Percentiles rank a stretch among this genome's conserved stretches.
phyloP scores from a whole-genome alignment of 1,140 invertebrate species.

The Ostrea denselamellosa region DNA sequence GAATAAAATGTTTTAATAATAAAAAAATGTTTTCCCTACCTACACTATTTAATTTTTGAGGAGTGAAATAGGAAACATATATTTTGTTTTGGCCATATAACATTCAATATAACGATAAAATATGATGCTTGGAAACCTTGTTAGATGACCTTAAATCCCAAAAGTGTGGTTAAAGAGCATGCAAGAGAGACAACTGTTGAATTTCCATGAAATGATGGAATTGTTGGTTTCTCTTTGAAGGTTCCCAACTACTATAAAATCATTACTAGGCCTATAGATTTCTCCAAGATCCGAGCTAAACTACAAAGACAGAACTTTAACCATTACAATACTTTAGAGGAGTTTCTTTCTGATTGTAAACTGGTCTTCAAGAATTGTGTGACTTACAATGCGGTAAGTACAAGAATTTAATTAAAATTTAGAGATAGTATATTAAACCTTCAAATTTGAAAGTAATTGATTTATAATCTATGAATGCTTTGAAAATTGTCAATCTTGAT shows the following conservation, averaged over 20 bases:
- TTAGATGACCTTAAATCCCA: too few relatives aligned
- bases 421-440: background rate
- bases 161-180: too few relatives aligned
- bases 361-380: slow-evolving; percentile 93
- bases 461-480: background rate
- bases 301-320: slow-evolving; percentile 85
- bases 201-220: too few relatives aligned
- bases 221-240: slow-evolving; percentile 77
- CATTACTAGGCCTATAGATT: slow-evolving; percentile 89
- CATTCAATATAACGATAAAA: too few relatives aligned
- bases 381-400: slow-evolving; percentile 89
- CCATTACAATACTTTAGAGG: slow-evolving; percentile 87
- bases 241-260: slow-evolving; percentile 88
- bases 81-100: too few relatives aligned
- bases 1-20: too few relatives aligned
- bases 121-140: too few relatives aligned
- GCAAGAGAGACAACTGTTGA: too few relatives aligned
- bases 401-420: background rate
- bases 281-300: slow-evolving; percentile 89
- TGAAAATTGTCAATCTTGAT: background rate
- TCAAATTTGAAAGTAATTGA: background rate
- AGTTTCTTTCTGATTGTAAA: slow-evolving; percentile 89
- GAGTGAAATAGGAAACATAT: too few relatives aligned
- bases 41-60: too few relatives aligned
- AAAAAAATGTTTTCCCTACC: too few relatives aligned